Evolutionary conservation across 2,113 vertebrate species (phyloP).

Genomic region (Oryctolagus cuniculus): mOryCun1.1 NC_091432.1:147957001-147957500

Average conservation of each 20-base stretch:
- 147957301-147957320: slow-evolving; percentile 65
- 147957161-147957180: slow-evolving; percentile 74
- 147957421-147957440: background rate
- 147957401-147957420: slow-evolving; percentile 33
- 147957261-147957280: slow-evolving; percentile 69
- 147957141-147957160: slow-evolving; percentile 79
- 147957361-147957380: slow-evolving; percentile 53
- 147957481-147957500: background rate
- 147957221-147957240: slow-evolving; percentile 72
- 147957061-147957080: slow-evolving; percentile 72
- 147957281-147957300: slow-evolving; percentile 51
- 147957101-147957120: slow-evolving; percentile 85
- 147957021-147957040: slow-evolving; percentile 51
- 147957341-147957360: background rate
- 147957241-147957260: slow-evolving; percentile 70
- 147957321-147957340: slow-evolving; percentile 48
- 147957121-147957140: slow-evolving; percentile 73
- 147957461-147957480: background rate
- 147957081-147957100: slow-evolving; percentile 69
- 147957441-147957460: background rate
- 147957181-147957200: slow-evolving; percentile 52
- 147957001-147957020: background rate
- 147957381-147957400: slow-evolving; percentile 4
- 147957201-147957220: slow-evolving; percentile 71
- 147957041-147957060: slow-evolving; percentile 24